These are phyloP conservation scores for Drosophila setifemur DNA, from an alignment of 1,140 invertebrate genomes.

Conservation along the genomic window DNA sequence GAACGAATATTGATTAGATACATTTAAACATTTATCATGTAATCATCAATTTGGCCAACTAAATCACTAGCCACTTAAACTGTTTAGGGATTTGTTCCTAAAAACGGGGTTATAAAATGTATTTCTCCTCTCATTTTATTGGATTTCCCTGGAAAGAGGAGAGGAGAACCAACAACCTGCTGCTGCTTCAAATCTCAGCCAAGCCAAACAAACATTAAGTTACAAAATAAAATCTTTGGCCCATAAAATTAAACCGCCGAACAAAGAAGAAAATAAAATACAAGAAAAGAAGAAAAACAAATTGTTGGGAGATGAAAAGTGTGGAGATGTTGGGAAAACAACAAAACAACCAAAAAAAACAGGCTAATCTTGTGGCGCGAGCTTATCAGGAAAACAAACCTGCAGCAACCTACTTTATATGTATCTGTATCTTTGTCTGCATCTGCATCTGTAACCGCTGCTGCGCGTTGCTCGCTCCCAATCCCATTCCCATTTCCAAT, in stretches of 20 bases:
- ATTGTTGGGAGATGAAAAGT: not conserved
- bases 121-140: slow-evolving; percentile 39
- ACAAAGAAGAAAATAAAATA: slow-evolving; percentile 12
- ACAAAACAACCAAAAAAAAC: too few species aligned
- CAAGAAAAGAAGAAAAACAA: slow-evolving; percentile 17
- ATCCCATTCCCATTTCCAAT: slow-evolving; percentile 20
- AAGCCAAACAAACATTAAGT: slow-evolving; percentile 71
- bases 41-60: slow-evolving; percentile 1
- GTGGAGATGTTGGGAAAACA: too few species aligned
- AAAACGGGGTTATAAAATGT: slow-evolving; percentile 50
- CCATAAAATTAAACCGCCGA: slow-evolving; percentile 74
- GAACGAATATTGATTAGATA: slow-evolving; percentile 2
- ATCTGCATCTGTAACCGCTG: slow-evolving; percentile 44
- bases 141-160: slow-evolving; percentile 49
- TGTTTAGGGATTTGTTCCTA: not conserved
- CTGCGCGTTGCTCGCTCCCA: slow-evolving; percentile 38
- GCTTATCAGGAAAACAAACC: slow-evolving; percentile 73
- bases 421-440: slow-evolving; percentile 47
- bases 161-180: slow-evolving; percentile 56
- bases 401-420: slow-evolving; percentile 73
- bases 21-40: not conserved
- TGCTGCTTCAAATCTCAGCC: slow-evolving; percentile 48
- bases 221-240: slow-evolving; percentile 76
- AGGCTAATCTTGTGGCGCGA: slow-evolving; percentile 65
- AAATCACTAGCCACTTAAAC: slow-evolving; percentile 3